Percentiles rank a stretch among this genome's conserved stretches.
Conservation (phyloP, 1,140 invertebrate genomes). For the Cydia fagiglandana region DNA sequence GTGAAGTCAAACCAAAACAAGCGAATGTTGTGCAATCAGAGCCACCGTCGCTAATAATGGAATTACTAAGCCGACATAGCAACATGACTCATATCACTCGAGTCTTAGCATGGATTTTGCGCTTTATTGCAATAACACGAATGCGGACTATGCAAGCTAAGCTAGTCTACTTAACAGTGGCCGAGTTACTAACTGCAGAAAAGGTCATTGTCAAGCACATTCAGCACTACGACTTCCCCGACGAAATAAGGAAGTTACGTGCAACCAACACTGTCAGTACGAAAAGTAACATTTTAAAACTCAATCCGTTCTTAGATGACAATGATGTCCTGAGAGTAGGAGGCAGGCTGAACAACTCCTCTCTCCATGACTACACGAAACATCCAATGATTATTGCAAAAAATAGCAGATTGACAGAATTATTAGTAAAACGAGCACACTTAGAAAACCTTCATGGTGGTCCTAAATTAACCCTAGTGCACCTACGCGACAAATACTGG, state of each 20-base stretch:
- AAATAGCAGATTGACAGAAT: constrained; percentile 45
- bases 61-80: constrained; percentile 18
- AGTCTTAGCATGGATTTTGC: constrained; percentile 28
- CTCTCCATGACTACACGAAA: constrained; percentile 52
- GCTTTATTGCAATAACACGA: constrained; percentile 9
- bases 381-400: constrained; percentile 68
- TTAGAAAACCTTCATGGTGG: constrained; percentile 41
- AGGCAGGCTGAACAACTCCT: constrained; percentile 56
- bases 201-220: constrained; percentile 40
- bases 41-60: background rate
- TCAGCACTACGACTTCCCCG: constrained; percentile 36
- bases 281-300: constrained; percentile 39
- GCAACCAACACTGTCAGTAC: constrained; percentile 32
- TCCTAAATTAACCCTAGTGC: constrained; percentile 33
- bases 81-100: background rate
- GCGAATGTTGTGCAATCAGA: background rate
- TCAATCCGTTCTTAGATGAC: constrained; percentile 64
- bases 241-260: constrained; percentile 39
- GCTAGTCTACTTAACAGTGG: no score
- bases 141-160: no score
- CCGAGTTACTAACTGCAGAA: constrained; percentile 33
- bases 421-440: constrained; percentile 53
- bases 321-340: constrained; percentile 65
- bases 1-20: constrained; percentile 1
- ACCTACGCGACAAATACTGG: constrained; percentile 53